Percentiles rank a stretch among this genome's conserved stretches.
Evolutionary conservation across 2,797 vertebrate species (phyloP).

Genomic region (Microcaecilia unicolor): DNA sequence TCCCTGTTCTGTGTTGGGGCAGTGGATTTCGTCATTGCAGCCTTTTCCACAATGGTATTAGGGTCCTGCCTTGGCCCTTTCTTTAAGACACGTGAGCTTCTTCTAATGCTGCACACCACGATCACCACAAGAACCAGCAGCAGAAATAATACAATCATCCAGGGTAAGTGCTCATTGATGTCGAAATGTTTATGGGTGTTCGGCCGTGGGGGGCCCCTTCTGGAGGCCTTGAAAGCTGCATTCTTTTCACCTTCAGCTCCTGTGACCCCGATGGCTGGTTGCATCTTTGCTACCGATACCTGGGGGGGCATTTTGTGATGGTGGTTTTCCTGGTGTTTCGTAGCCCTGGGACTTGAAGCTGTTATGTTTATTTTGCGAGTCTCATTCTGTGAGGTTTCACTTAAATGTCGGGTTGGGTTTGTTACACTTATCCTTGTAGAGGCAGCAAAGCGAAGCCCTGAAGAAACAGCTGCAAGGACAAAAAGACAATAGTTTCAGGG

Average conservation of each 20-base stretch:
- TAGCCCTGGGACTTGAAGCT: slow-evolving; percentile 3
- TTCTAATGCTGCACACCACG: slow-evolving; percentile 85
- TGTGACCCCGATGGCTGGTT: slow-evolving; percentile 42
- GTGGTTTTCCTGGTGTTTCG: slow-evolving; percentile 36
- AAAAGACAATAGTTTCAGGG: too few relatives aligned
- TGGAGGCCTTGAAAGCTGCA: slow-evolving; percentile 59
- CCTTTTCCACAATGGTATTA: slow-evolving; percentile 87
- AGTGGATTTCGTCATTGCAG: slow-evolving; percentile 76
- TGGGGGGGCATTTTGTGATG: slow-evolving; percentile 41
- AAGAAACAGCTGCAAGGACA: too few relatives aligned
- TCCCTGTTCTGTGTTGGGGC: slow-evolving; percentile 66
- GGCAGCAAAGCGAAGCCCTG: too few relatives aligned
- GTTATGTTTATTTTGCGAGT: slow-evolving; percentile 16
- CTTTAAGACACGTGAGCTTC: slow-evolving; percentile 84
- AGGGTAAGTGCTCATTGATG: slow-evolving; percentile 93
- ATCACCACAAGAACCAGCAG: slow-evolving; percentile 85
- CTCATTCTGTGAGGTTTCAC: slow-evolving; percentile 30
- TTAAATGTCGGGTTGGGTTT: slow-evolving; percentile 30
- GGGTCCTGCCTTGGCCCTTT: slow-evolving; percentile 90
- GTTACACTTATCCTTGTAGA: too few relatives aligned
- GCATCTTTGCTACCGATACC: slow-evolving; percentile 42
- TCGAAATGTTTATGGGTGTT: slow-evolving; percentile 79
- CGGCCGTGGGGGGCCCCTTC: slow-evolving; percentile 68
- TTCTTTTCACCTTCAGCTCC: slow-evolving; percentile 47
- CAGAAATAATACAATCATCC: slow-evolving; percentile 94